Evolutionary conservation across 2,888 invertebrate genomes (phyloP), one percentile per base, ranked within the genome.

Genomic region (Myathropa florea): DNA sequence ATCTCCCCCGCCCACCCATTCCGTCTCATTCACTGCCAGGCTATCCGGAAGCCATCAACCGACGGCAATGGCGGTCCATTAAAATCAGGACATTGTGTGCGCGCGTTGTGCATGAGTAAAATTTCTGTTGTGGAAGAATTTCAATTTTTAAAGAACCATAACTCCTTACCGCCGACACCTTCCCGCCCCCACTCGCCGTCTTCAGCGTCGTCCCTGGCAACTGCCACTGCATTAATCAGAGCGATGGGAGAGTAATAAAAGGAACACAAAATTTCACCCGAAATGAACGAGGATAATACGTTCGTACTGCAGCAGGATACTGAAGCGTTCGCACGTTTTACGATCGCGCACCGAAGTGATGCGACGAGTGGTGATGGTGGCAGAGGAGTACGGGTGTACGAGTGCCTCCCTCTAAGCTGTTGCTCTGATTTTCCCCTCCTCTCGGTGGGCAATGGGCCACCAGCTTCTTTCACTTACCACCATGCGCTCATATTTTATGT

Each of bases 371-470:
- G 12, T 14, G 67, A 23, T 39, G 53, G 23, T n/a, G 23, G 21
- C n/a, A n/a, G 28, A 18, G 23, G 18, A 28, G 26, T 24, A n/a
- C n/a, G 18, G 18, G 30, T 4, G 12, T 18, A 24, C 55, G n/a
- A n/a, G n/a, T n/a, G n/a, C n/a, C n/a, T n/a, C 21, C 65, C 10
- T 72, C 71, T 83, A 83, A 86, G 78, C 86, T 86, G 86, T 86
- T 86, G 86, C 86, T 83, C 70, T 75, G 83, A 83, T 83, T 75
- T 86, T 71, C 10, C 24, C 18, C 21, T 21, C 55, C 33, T 55
- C 39, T 39, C 26, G 3, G 39, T 53, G 30, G 30, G 30, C 30
- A 46, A 7, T 18, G 46, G 46, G 60, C 36, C 30, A 26, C 39
- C 60, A 18, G 33, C 36, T 67, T 67, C 4, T 24, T 59, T 28